A percentile compares a stretch with the other conserved stretches of the same genome.
phyloP scores from a whole-genome alignment of 2,888 invertebrate species.

The Anodontia alba region DNA sequence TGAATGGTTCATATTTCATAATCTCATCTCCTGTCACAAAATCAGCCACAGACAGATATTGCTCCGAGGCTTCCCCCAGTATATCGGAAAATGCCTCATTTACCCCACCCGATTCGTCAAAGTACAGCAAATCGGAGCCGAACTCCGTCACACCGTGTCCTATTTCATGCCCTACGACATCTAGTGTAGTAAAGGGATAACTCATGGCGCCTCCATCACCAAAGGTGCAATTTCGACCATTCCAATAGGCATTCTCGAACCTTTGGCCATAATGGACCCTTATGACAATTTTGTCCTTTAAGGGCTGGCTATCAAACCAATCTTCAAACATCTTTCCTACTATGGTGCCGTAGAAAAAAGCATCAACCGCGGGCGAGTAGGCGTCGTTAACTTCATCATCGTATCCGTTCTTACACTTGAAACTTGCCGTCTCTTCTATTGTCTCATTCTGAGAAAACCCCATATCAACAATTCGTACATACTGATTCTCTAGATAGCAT shows the following conservation, averaged over 20 bases:
- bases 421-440: conserved; percentile 47
- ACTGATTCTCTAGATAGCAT: conserved; percentile 67
- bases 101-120: conserved; percentile 68
- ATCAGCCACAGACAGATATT: conserved; percentile 49
- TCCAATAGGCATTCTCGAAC: conserved; percentile 73
- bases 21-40: conserved; percentile 53
- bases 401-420: conserved; percentile 56
- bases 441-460: conserved; percentile 19
- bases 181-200: conserved; percentile 66
- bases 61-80: conserved; percentile 65
- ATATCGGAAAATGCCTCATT: conserved; percentile 75
- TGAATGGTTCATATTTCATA: conserved; percentile 38
- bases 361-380: conserved; percentile 65
- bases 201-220: conserved; percentile 62
- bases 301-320: conserved; percentile 56
- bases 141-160: conserved; percentile 70
- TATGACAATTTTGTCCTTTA: conserved; percentile 55
- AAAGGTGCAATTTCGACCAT: conserved; percentile 63
- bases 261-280: conserved; percentile 66
- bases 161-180: conserved; percentile 71
- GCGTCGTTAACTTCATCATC: conserved; percentile 66
- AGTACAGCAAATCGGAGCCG: conserved; percentile 64
- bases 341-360: conserved; percentile 63
- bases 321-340: conserved; percentile 69
- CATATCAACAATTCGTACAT: conserved; percentile 68